A percentile compares a stretch with the other conserved stretches of the same genome.
phyloP scores from a whole-genome alignment of 2,113 vertebrate species.

The Hemichromis elongatus region DNA sequence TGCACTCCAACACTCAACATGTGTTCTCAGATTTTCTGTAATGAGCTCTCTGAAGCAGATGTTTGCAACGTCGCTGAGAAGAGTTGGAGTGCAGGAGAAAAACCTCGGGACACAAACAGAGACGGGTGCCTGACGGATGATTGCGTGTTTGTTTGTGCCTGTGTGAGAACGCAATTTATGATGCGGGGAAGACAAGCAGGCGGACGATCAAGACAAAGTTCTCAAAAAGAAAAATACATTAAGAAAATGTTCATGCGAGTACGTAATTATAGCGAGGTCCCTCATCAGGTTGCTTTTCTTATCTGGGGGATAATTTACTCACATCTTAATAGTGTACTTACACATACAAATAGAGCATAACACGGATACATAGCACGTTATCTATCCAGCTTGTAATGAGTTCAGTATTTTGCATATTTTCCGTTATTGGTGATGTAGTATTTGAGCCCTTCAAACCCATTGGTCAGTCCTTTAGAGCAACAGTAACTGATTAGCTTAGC shows the following conservation, averaged over 20 bases:
- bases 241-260: conserved; percentile 2
- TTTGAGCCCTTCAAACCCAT: neutral
- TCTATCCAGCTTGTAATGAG: neutral
- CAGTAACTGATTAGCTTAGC: neutral
- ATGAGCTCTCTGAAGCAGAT: neutral
- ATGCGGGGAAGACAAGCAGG: neutral
- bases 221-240: neutral
- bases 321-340: neutral
- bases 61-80: conserved; percentile 23
- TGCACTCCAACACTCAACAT: conserved; percentile 5
- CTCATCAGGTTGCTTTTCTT: conserved; percentile 9
- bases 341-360: neutral
- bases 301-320: neutral
- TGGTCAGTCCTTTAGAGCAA: neutral
- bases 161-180: neutral
- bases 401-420: neutral
- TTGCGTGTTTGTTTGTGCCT: conserved; percentile 31
- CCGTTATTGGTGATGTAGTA: neutral
- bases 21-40: conserved; percentile 18
- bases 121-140: neutral
- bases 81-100: neutral
- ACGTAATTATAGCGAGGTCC: conserved; percentile 16
- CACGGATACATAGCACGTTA: neutral
- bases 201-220: neutral
- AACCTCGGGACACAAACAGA: neutral